Evolutionary conservation across 2,797 vertebrate genomes (phyloP).

Genomic region (Triplophysa bombifrons): DNA sequence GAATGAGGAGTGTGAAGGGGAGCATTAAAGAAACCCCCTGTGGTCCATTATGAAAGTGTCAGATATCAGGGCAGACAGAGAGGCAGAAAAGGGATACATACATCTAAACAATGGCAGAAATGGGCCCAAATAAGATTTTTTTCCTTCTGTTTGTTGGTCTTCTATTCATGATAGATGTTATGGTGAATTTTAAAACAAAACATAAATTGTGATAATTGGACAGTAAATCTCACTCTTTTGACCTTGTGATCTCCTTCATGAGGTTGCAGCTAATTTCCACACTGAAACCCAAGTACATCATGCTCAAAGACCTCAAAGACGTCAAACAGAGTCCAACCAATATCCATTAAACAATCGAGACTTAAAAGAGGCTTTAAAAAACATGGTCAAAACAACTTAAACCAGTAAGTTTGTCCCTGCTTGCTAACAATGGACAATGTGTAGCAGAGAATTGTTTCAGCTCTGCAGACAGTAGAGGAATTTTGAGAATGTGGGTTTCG

Average conservation of each 20-base stretch:
- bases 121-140: constrained; percentile 13
- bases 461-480: neutral
- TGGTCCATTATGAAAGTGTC: constrained; percentile 48
- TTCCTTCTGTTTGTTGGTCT: constrained; percentile 25
- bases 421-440: constrained; percentile 30
- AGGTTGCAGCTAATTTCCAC: constrained; percentile 27
- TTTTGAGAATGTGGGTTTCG: constrained; percentile 34
- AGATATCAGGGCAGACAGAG: constrained; percentile 19
- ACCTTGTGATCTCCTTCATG: constrained; percentile 2
- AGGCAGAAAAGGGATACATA: neutral
- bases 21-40: constrained; percentile 68
- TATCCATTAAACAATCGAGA: constrained; percentile 22
- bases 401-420: neutral
- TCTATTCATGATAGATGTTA: constrained; percentile 37
- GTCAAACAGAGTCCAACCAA: constrained; percentile 33
- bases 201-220: constrained; percentile 32
- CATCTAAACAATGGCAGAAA: constrained; percentile 8
- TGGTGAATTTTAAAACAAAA: constrained; percentile 43
- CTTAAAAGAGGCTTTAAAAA: neutral
- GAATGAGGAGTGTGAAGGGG: constrained; percentile 46
- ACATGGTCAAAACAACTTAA: neutral
- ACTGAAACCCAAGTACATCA: neutral
- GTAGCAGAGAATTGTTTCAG: constrained; percentile 17
- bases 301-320: constrained; percentile 24
- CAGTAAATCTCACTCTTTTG: constrained; percentile 23